Evolutionary conservation across 2,888 invertebrate species (phyloP).

Genomic region (Cryptophagus acutangulus): DNA sequence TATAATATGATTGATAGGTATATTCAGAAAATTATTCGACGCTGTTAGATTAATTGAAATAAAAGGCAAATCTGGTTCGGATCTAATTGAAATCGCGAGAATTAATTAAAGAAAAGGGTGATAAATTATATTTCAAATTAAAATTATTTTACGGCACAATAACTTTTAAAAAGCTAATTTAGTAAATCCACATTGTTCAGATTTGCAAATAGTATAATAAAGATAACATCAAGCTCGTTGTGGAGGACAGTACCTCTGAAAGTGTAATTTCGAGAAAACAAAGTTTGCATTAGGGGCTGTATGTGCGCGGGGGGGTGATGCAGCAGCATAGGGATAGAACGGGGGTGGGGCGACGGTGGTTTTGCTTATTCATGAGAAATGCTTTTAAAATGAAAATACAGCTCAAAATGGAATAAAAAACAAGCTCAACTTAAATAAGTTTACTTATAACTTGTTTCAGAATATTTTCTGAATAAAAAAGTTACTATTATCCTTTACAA

Average conservation of each 20-base stretch:
- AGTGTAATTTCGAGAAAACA: conserved; percentile 41
- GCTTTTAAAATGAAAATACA: conserved; percentile 46
- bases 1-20: conserved; percentile 28
- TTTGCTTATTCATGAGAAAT: conserved; percentile 47
- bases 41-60: conserved; percentile 11
- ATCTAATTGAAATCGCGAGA: conserved; percentile 19
- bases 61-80: conserved; percentile 15
- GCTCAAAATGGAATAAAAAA: conserved; percentile 44
- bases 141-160: conserved; percentile 25
- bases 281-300: conserved; percentile 38
- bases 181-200: conserved; percentile 28
- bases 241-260: conserved; percentile 34
- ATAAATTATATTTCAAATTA: conserved; percentile 23
- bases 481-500: conserved; percentile 7
- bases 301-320: conserved; percentile 11
- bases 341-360: conserved; percentile 34
- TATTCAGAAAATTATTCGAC: conserved; percentile 4
- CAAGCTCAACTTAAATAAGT: conserved; percentile 43
- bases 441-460: conserved; percentile 44
- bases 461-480: conserved; percentile 29
- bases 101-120: conserved; percentile 22
- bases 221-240: conserved; percentile 39
- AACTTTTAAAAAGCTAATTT: conserved; percentile 27
- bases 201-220: conserved; percentile 33
- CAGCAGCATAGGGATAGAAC: conserved; percentile 5